Percentiles rank a stretch among this genome's conserved stretches.
phyloP scores from a whole-genome alignment of 1,140 invertebrate genomes.

The Maniola jurtina region DNA sequence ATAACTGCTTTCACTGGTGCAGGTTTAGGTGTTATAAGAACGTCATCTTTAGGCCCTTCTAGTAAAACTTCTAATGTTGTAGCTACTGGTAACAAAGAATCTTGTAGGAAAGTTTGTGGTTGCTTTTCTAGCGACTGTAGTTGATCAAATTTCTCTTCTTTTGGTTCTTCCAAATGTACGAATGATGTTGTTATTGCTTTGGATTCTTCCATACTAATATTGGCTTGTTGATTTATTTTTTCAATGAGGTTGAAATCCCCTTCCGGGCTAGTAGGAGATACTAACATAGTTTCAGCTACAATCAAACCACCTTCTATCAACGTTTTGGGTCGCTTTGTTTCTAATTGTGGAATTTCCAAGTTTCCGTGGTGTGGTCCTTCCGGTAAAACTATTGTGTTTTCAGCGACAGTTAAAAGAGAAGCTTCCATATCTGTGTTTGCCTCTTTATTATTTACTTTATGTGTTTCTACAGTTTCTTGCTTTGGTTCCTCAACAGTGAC shows the following conservation, averaged over 20 bases:
- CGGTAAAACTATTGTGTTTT: slow-evolving; percentile 11
- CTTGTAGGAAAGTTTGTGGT: slow-evolving; percentile 18
- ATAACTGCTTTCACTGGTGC: slow-evolving; percentile 9
- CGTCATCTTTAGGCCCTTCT: slow-evolving; percentile 17
- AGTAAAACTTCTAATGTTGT: slow-evolving; percentile 12
- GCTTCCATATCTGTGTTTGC: slow-evolving; percentile 3
- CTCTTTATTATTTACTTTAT: neutral
- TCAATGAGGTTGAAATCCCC: slow-evolving; percentile 14
- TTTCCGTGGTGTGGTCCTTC: slow-evolving; percentile 3
- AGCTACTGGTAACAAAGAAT: slow-evolving; percentile 8
- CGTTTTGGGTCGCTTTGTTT: neutral
- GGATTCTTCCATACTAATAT: slow-evolving; percentile 11
- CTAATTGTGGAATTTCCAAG: slow-evolving; percentile 1
- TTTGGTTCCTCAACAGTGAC: slow-evolving; percentile 17
- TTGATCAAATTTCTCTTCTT: slow-evolving; percentile 13
- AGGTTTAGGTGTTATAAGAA: slow-evolving; percentile 7
- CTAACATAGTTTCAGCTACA: neutral
- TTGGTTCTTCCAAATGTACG: slow-evolving; percentile 16
- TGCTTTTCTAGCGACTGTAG: slow-evolving; percentile 13
- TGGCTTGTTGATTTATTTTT: slow-evolving; percentile 13
- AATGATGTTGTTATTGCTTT: slow-evolving; percentile 15
- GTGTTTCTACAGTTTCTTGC: slow-evolving; percentile 12
- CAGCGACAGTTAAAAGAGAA: slow-evolving; percentile 17
- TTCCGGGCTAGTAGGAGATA: neutral
- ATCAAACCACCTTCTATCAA: slow-evolving; percentile 3